phyloP scores from a whole-genome alignment of 53 echinoderm and acorn worm genomes.

The Holothuria leucospilota region DNA sequence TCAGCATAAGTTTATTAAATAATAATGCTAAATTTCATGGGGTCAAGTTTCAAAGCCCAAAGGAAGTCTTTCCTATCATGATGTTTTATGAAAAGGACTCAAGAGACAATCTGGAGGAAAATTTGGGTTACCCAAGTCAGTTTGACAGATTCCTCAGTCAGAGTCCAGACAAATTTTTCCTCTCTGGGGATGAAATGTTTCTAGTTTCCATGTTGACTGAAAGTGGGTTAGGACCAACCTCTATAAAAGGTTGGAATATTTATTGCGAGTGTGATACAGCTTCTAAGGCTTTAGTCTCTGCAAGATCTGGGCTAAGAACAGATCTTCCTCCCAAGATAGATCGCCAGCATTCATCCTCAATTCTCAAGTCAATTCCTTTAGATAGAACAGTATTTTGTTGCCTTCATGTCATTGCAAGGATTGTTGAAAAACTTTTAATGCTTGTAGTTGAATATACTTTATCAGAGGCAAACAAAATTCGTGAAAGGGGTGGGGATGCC shows the following conservation, averaged over 20 bases:
- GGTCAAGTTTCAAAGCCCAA: slow-evolving; percentile 2
- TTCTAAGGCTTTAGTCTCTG: neutral
- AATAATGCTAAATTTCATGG: slow-evolving; percentile 17
- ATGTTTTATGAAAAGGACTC: slow-evolving; percentile 32
- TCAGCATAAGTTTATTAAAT: slow-evolving; percentile 1
- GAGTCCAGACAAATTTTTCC: neutral
- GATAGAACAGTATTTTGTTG: slow-evolving; percentile 23
- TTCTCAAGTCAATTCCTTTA: slow-evolving; percentile 11
- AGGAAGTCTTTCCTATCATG: slow-evolving; percentile 12
- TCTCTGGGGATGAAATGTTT: slow-evolving; percentile 30
- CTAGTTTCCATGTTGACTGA: slow-evolving; percentile 19
- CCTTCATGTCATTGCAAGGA: slow-evolving; percentile 30
- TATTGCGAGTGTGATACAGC: neutral
- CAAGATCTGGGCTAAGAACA: neutral
- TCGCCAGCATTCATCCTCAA: neutral
- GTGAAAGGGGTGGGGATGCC: neutral
- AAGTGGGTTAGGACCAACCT: slow-evolving; percentile 4
- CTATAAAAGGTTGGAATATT: slow-evolving; percentile 15
- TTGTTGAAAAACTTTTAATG: slow-evolving; percentile 23
- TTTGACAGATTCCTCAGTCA: neutral
- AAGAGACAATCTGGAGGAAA: slow-evolving; percentile 18
- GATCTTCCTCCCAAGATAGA: neutral
- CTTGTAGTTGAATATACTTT: slow-evolving; percentile 18
- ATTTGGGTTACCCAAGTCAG: slow-evolving; percentile 8
- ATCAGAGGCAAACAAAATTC: neutral